Percentiles rank a stretch among this genome's conserved stretches.
Evolutionary conservation across 92 coral and sea anemone genomes (phyloP).

Genomic region (Siderastrea radians): DNA sequence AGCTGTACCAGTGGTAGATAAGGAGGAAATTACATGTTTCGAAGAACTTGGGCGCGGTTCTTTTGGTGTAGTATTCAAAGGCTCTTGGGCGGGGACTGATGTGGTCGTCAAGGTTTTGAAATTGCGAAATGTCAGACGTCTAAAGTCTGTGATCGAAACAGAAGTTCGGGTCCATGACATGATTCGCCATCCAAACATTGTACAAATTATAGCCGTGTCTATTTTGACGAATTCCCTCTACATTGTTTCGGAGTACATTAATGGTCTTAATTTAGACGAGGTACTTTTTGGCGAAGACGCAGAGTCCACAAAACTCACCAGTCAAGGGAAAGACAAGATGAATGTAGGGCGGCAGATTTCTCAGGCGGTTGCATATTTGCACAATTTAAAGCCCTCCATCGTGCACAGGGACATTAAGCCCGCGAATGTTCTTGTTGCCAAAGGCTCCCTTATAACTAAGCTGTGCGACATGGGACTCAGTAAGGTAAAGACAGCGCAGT

Average conservation of each 20-base stretch:
- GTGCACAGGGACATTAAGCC: slow-evolving; percentile 81
- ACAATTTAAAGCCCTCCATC: slow-evolving; percentile 72
- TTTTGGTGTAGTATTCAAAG: slow-evolving; percentile 74
- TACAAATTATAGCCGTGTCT: no score
- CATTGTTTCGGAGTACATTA: no score
- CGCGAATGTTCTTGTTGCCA: slow-evolving; percentile 64
- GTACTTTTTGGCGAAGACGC: no score
- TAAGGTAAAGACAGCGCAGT: no score
- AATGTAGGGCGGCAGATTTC: no score
- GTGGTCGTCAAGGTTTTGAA: slow-evolving; percentile 73
- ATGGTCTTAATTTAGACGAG: no score
- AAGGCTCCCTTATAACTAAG: slow-evolving; percentile 44
- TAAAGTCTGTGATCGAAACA: slow-evolving; percentile 34
- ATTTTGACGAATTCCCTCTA: no score
- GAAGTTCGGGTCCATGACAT: no score
- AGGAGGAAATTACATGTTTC: slow-evolving; percentile 54
- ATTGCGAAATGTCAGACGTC: slow-evolving; percentile 54
- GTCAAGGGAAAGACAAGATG: no score
- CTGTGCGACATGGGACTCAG: no score
- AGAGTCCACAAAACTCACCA: no score
- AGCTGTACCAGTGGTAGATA: slow-evolving; percentile 45
- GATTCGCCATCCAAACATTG: no score
- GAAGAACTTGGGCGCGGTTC: slow-evolving; percentile 76
- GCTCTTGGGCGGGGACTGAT: slow-evolving; percentile 75
- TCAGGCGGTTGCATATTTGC: slow-evolving; percentile 63